Percentiles rank a stretch among this genome's conserved stretches.
These are phyloP conservation scores for Tillus elongatus DNA, from an alignment of 2,888 invertebrate species.

Conservation along the genomic window DNA sequence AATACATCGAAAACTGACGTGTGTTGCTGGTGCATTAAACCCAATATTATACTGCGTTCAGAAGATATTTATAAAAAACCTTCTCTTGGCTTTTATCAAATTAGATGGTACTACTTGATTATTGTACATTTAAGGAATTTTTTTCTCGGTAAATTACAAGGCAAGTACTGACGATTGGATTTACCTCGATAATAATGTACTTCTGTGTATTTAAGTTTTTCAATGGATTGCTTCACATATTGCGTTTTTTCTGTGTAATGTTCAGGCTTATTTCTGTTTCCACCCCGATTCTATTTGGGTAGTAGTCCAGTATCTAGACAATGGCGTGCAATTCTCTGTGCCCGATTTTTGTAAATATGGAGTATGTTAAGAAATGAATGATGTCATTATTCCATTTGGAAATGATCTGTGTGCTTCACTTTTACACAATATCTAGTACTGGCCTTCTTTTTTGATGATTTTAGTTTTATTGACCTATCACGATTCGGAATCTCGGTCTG, in stretches of 20 bases:
- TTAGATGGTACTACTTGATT: neutral
- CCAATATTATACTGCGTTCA: neutral
- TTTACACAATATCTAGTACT: no score
- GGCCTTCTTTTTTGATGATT: neutral
- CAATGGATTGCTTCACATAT: neutral
- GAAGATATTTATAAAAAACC: neutral
- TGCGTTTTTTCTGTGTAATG: neutral
- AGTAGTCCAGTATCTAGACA: slow-evolving; percentile 1
- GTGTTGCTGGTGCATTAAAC: no score
- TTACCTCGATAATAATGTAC: slow-evolving; percentile 1
- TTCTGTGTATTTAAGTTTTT: neutral
- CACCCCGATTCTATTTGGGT: neutral
- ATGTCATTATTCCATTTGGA: neutral
- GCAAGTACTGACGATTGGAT: neutral
- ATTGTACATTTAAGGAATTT: neutral
- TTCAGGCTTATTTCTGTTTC: neutral
- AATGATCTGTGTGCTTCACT: neutral
- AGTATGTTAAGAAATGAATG: neutral
- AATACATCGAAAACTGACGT: no score
- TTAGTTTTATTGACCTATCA: neutral
- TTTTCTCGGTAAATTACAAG: neutral
- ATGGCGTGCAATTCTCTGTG: neutral
- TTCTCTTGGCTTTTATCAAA: neutral
- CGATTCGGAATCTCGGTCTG: neutral
- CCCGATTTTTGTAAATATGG: neutral